Conservation (phyloP, 2,113 vertebrate genomes). For the Gadus chalcogrammus region DNA sequence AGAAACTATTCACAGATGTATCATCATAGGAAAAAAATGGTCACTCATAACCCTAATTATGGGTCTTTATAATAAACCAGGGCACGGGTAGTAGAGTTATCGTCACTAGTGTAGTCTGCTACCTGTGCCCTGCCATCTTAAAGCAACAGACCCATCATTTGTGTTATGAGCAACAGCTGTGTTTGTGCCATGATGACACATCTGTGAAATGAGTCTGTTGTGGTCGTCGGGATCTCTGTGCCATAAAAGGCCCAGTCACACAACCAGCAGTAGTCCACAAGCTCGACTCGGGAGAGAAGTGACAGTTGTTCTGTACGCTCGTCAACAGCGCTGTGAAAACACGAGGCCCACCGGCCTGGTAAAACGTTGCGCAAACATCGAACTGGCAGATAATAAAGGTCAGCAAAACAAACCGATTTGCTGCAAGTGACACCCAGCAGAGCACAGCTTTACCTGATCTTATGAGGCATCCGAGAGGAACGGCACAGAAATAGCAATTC, state of each 20-base stretch:
- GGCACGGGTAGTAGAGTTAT: no score
- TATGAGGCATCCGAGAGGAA: slow-evolving; percentile 18
- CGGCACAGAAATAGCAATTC: neutral
- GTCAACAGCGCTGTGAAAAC: slow-evolving; percentile 32
- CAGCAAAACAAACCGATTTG: slow-evolving; percentile 30
- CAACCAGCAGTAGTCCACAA: slow-evolving; percentile 4
- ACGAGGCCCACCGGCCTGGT: slow-evolving; percentile 15
- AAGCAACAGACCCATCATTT: no score
- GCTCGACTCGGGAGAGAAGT: slow-evolving; percentile 16
- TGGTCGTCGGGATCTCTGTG: no score
- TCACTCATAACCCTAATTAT: no score
- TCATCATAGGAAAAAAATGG: no score
- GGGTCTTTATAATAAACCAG: no score
- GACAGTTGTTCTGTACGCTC: slow-evolving; percentile 22
- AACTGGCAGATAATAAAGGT: slow-evolving; percentile 40
- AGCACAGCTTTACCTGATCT: slow-evolving; percentile 14
- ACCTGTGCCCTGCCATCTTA: no score
- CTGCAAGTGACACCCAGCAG: slow-evolving; percentile 15
- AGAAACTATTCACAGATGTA: no score
- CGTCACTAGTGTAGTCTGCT: no score
- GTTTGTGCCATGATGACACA: no score
- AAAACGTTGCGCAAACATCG: slow-evolving; percentile 43
- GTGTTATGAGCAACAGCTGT: no score
- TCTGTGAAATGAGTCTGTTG: no score
- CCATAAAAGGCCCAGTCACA: neutral